Percentiles rank a stretch among this genome's conserved stretches.
Evolutionary conservation across 2,113 vertebrate genomes (phyloP).

Genomic region (Callaeas wilsoni): DNA sequence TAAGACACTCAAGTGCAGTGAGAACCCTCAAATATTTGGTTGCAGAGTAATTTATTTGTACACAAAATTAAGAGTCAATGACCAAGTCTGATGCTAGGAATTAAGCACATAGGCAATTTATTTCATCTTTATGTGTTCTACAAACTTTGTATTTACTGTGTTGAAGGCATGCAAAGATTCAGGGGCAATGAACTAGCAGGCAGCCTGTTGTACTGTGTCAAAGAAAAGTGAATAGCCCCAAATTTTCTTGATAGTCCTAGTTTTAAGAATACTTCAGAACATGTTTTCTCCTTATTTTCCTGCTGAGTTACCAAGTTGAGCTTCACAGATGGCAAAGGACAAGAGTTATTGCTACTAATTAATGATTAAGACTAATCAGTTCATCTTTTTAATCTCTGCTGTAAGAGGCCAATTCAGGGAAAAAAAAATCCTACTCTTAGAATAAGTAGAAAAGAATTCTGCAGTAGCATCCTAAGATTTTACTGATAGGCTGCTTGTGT

Average conservation of each 20-base stretch:
- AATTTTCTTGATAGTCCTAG: not conserved
- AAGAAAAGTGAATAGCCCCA: not conserved
- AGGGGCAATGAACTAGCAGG: not conserved
- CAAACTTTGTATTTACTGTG: not conserved
- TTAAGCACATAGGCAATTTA: not conserved
- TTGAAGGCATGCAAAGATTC: not conserved
- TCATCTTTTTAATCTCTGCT: not conserved
- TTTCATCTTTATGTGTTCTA: not conserved
- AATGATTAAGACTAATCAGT: not conserved
- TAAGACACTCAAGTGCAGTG: not conserved
- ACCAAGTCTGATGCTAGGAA: not conserved
- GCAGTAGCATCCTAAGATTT: not conserved
- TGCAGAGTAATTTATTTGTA: not conserved
- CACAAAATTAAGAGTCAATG: not conserved
- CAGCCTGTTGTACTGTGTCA: not conserved
- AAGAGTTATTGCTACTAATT: not conserved
- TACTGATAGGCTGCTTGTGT: not conserved
- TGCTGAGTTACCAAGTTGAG: not conserved
- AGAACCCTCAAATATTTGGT: not conserved
- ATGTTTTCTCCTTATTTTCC: not conserved
- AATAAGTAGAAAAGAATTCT: not conserved
- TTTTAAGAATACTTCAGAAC: not conserved
- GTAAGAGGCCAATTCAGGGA: not conserved
- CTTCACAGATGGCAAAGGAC: not conserved
- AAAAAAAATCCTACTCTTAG: not conserved